Evolutionary conservation across 2,888 invertebrate genomes (phyloP).

Genomic region (Drepanosiphum platanoidis): DNA sequence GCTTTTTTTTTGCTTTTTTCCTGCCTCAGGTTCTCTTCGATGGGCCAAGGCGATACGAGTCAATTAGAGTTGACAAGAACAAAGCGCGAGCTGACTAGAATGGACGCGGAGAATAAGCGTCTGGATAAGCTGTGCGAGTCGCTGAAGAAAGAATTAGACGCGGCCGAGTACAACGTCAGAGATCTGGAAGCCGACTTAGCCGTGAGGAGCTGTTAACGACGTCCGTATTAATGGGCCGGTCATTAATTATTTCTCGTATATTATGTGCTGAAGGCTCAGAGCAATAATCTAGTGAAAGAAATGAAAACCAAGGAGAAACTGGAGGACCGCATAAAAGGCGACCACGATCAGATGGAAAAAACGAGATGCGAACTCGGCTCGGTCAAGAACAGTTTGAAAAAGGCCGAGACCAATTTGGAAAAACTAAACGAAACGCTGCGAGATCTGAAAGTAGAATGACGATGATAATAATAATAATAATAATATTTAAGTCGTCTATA

Average conservation of each 20-base stretch:
- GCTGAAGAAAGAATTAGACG: conserved; percentile 31
- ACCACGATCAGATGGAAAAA: conserved; percentile 52
- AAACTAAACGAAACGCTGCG: conserved; percentile 48
- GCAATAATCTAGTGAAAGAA: conserved; percentile 52
- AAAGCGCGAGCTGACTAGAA: conserved; percentile 36
- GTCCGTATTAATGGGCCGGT: background rate
- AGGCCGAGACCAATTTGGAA: conserved; percentile 30
- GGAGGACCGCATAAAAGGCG: conserved; percentile 19
- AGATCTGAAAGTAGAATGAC: conserved; percentile 48
- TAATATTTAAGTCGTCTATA: no score
- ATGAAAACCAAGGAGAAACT: conserved; percentile 49
- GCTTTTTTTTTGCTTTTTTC: background rate
- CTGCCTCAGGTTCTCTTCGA: conserved; percentile 42
- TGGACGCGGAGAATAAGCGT: conserved; percentile 29
- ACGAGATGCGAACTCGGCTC: conserved; percentile 24
- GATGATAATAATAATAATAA: no score
- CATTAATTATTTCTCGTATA: no score
- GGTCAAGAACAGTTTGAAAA: conserved; percentile 42
- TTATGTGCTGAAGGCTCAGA: conserved; percentile 58
- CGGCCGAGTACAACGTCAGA: conserved; percentile 44
- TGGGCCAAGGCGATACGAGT: conserved; percentile 55
- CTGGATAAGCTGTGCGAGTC: conserved; percentile 33
- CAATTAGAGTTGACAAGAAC: conserved; percentile 48
- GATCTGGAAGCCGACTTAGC: conserved; percentile 57
- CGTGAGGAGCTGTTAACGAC: background rate